Base-by-base conservation (phyloP, 2,888 invertebrate genomes). In the Caenorhabditis virilis region DNA sequence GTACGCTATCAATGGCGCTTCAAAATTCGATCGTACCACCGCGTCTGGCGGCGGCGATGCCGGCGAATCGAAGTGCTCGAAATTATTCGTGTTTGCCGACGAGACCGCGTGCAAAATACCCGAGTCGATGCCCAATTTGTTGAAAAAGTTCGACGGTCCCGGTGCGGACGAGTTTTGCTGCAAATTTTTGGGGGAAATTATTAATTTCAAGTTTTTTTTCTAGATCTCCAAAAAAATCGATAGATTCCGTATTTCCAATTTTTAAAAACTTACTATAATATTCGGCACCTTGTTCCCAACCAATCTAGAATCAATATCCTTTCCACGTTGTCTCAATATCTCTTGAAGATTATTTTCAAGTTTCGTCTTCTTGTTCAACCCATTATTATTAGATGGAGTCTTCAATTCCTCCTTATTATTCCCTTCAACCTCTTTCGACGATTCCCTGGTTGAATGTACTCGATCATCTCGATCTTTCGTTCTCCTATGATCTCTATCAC, bases 401-500 rank as follows among this genome's bases (percentile, higher is more conserved):
- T 6, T 6, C 30, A 30, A 9, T 30, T 30, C n/a, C n/a, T 38
- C 38, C 9, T 38, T 38, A 9, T n/a, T 18, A 18, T 15, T 16
- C 18, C 38, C n/a, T 7, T 38, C n/a, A n/a, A n/a, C n/a, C n/a
- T n/a, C n/a, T n/a, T n/a, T n/a, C n/a, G n/a, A n/a, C n/a, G n/a
- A n/a, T n/a, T n/a, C n/a, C n/a, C n/a, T n/a, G n/a, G n/a, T n/a
- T n/a, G n/a, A n/a, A n/a, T n/a, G n/a, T n/a, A n/a, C n/a, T n/a
- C 50, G 50, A 13, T 50, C 48, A 36, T 48, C 49, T 2, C 38
- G 38, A 25, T 49, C 49, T 49, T 39, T 38, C 16, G 49, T n/a
- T 13, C 13, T 30, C 30, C 13, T 6, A 30, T 30, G 30, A 30
- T 38, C 38, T 38, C n/a, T 18, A n/a, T 18, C 38, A 9, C n/a